A percentile compares a stretch with the other conserved stretches of the same genome.
phyloP scores from a whole-genome alignment of 2,888 invertebrate genomes.

The Noctua fimbriata region DNA sequence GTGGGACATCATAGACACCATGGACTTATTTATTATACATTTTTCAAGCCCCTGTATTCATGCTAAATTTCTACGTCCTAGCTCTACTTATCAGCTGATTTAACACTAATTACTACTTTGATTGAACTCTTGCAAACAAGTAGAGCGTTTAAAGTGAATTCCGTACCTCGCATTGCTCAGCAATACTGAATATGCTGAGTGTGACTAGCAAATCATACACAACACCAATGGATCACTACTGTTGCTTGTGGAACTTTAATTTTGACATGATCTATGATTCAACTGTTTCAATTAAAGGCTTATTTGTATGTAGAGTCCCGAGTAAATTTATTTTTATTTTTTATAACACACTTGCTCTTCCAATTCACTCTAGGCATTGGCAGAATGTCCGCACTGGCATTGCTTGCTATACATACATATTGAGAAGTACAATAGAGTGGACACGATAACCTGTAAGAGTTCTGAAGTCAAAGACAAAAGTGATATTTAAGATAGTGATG shows the following conservation, averaged over 20 bases:
- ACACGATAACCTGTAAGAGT: too few species aligned
- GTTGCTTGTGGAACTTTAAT: background rate
- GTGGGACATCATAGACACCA: background rate
- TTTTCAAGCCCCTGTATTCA: background rate
- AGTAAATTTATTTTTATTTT: too few species aligned
- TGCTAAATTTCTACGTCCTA: background rate
- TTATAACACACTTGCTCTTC: too few species aligned
- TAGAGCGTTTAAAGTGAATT: slow-evolving; percentile 41
- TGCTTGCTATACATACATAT: too few species aligned
- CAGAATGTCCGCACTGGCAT: too few species aligned
- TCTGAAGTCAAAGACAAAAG: too few species aligned
- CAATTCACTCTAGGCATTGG: too few species aligned
- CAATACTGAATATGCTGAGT: slow-evolving; percentile 30
- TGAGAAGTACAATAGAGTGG: too few species aligned
- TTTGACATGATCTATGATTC: background rate
- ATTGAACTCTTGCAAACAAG: slow-evolving; percentile 27
- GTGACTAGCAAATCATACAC: slow-evolving; percentile 27
- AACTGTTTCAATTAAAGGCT: too few species aligned
- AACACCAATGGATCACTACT: background rate
- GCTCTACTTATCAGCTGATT: slow-evolving; percentile 19
- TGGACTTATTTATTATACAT: background rate
- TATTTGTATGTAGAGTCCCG: too few species aligned
- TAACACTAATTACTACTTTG: slow-evolving; percentile 29
- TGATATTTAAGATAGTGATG: too few species aligned
- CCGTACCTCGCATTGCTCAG: background rate